Base-by-base conservation (phyloP, 2,797 vertebrate species). In the Coregonus ussuriensis region DNA sequence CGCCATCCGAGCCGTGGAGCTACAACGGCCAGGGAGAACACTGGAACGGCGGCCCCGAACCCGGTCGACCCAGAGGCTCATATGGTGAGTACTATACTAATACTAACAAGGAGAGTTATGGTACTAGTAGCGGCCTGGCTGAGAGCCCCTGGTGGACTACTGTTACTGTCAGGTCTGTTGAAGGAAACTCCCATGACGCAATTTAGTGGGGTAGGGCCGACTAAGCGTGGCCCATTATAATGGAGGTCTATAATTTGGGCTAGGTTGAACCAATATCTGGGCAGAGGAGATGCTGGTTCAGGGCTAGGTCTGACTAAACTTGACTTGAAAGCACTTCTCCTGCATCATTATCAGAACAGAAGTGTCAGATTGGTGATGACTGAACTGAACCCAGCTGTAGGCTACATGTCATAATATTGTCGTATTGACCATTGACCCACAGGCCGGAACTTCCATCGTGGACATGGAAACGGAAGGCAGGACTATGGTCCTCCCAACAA, bases 371-470 rank as follows among this genome's bases (percentile, higher is more conserved):
- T 56, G 53, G 3, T 56, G 53, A 56, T 16, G 53, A 56, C 53
- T 18, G 18, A 56, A 16, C 53, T 56, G 53, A 4, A 56, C 4
- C 53, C 53, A 56, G 53, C 15, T 6, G 16, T n/a, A 16, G 53
- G 53, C 9, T 0, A 3, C 41, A 47, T 3, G 41, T 11, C 41
- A 47, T 47, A 47, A 47, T 47, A 3, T 47, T 47, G 41, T 47
- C 0, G 41, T 47, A 3, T 47, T 47, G 41, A 54, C n/a, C 29
- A 3, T 47, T 47, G 41, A 54, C n/a, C 29, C 70, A 63, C 59
- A 93, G 91, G 85, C 79, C 88, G 84, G 66, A 83, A 80, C 54
- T 83, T 65, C 79, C 80, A 82, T 25, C 72, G 11, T 35, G 83
- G 79, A 18, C 71, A 86, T 76, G 78, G 72, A 68, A 82, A 83